phyloP scores from a whole-genome alignment of 1,140 invertebrate genomes.

The Fopius arisanus region DNA sequence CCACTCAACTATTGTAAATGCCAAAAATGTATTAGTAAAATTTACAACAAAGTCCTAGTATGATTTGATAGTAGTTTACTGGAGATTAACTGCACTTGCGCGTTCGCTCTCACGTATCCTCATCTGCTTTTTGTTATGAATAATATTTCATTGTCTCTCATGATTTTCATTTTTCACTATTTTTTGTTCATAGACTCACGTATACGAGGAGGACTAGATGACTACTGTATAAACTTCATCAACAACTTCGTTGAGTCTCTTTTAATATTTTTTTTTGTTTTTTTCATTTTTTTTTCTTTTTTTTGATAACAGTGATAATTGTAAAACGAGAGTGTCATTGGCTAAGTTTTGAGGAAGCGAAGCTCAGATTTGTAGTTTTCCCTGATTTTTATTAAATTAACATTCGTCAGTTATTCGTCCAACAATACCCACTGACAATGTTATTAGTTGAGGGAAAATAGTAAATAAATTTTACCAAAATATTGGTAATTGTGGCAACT shows the following conservation, averaged over 20 bases:
- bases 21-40: not conserved
- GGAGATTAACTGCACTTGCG: conserved; percentile 7
- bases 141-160: not conserved
- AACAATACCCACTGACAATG: not conserved
- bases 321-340: conserved; percentile 14
- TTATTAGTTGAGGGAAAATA: not conserved
- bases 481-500: not conserved
- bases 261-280: conserved; percentile 5
- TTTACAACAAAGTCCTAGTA: conserved; percentile 3
- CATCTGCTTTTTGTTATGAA: not conserved
- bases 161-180: not conserved
- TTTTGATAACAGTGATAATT: conserved; percentile 10
- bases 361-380: conserved; percentile 8
- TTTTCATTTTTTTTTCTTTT: not conserved
- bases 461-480: not conserved
- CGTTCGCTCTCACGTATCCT: not conserved
- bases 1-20: not conserved
- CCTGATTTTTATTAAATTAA: conserved; percentile 6
- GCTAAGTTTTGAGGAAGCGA: conserved; percentile 12
- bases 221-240: conserved; percentile 6
- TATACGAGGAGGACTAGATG: conserved; percentile 12
- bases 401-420: not conserved
- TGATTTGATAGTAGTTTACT: conserved; percentile 4
- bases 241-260: conserved; percentile 10
- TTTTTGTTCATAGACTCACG: conserved; percentile 6